phyloP scores from a whole-genome alignment of 2,888 invertebrate genomes.

The Beris chalybata region DNA sequence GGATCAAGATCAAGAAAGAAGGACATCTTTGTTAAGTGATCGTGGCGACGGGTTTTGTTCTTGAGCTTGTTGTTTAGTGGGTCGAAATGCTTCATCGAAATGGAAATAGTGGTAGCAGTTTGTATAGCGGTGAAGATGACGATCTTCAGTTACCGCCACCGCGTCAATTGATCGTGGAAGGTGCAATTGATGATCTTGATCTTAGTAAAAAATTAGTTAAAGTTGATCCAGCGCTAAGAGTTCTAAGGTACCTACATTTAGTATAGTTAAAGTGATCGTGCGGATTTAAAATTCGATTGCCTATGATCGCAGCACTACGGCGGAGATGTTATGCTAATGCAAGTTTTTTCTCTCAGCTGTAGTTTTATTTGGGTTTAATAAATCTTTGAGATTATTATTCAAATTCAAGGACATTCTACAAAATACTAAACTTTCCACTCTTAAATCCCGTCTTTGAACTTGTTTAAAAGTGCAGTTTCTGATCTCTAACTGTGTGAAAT shows the following conservation, averaged over 20 bases:
- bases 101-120: conserved; percentile 21
- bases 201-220: conserved; percentile 20
- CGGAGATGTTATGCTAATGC: conserved; percentile 25
- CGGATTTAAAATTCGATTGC: not conserved
- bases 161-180: conserved; percentile 14
- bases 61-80: not conserved
- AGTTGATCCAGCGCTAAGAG: conserved; percentile 42
- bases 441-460: no score
- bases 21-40: not conserved
- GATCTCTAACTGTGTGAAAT: no score
- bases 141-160: conserved; percentile 18
- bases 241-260: conserved; percentile 43
- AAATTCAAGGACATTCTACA: no score
- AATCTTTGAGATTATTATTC: no score
- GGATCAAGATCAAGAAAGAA: not conserved
- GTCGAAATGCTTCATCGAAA: conserved; percentile 11
- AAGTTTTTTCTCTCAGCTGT: not conserved
- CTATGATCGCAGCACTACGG: no score
- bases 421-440: no score
- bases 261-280: no score
- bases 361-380: no score
- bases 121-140: conserved; percentile 13
- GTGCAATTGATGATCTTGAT: not conserved
- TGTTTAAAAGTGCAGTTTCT: no score
- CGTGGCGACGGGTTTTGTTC: not conserved